Conservation (phyloP, 2,797 vertebrate genomes). For the Bovichtus diacanthus region DNA sequence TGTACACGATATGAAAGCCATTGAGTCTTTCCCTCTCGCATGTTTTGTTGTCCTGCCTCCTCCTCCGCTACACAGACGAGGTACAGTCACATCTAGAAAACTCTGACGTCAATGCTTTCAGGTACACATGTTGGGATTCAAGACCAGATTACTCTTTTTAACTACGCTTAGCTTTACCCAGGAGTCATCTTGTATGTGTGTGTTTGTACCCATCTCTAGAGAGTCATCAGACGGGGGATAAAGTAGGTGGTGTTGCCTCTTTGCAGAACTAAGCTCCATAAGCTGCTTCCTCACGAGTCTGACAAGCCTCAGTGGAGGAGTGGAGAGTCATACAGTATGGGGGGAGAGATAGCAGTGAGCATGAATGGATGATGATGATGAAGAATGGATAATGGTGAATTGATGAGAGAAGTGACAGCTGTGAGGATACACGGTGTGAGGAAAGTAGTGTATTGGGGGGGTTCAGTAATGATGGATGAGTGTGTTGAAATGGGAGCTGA, state of each 20-base stretch:
- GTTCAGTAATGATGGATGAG: not conserved
- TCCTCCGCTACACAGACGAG: conserved; percentile 6
- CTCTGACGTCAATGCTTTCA: conserved; percentile 37
- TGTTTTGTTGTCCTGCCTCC: conserved; percentile 11
- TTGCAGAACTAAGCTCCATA: conserved; percentile 73
- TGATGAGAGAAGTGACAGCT: conserved; percentile 49
- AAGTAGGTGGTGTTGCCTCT: conserved; percentile 67
- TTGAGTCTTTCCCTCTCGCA: not conserved
- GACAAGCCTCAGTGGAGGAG: conserved; percentile 43
- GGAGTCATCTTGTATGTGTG: conserved; percentile 12
- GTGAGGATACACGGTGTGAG: conserved; percentile 23
- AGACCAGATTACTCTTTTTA: conserved; percentile 52
- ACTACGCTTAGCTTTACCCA: conserved; percentile 21
- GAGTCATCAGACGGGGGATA: conserved; percentile 71
- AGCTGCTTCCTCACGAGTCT: conserved; percentile 74
- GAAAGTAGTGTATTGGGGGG: not conserved
- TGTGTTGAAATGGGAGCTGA: conserved; percentile 22
- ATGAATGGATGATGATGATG: conserved; percentile 33
- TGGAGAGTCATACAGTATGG: not conserved
- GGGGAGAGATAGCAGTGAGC: not conserved
- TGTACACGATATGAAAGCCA: not conserved
- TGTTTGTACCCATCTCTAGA: conserved; percentile 34
- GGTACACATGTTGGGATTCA: conserved; percentile 31
- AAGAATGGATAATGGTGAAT: conserved; percentile 30
- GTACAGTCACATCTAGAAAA: conserved; percentile 4